phyloP scores from a whole-genome alignment of 1,140 invertebrate species.

The Belonocnema kinseyi region DNA sequence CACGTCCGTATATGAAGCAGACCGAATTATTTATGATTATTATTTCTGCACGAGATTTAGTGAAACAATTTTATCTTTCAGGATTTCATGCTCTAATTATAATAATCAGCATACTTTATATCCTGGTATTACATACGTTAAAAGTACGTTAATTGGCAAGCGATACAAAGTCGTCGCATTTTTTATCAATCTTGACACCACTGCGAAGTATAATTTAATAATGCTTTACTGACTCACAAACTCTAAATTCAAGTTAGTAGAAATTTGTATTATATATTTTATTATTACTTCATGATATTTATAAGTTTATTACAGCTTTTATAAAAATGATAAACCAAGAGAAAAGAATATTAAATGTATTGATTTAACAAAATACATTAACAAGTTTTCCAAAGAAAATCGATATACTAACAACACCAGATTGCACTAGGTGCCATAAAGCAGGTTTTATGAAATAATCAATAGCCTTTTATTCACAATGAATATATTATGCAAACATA shows the following conservation, averaged over 20 bases:
- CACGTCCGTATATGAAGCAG: neutral
- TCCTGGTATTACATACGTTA: neutral
- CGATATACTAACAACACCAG: too few relatives aligned
- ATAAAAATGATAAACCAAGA: too few relatives aligned
- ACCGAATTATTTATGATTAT: neutral
- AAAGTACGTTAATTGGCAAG: slow-evolving; percentile 13
- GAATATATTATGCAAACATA: neutral
- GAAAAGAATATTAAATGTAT: too few relatives aligned
- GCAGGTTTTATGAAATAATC: neutral
- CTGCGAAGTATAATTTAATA: neutral
- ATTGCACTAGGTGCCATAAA: too few relatives aligned
- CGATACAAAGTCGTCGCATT: neutral
- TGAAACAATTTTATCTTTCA: neutral
- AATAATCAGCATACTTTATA: neutral
- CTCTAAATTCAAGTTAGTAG: neutral
- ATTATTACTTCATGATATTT: too few relatives aligned
- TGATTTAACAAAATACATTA: too few relatives aligned
- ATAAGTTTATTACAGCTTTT: too few relatives aligned
- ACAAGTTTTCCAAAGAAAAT: too few relatives aligned
- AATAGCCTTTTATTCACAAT: slow-evolving; percentile 1
- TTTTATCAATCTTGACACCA: neutral
- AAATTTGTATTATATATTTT: too few relatives aligned
- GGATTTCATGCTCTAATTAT: neutral
- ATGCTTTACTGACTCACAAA: neutral
- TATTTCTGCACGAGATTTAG: neutral